phyloP scores from a whole-genome alignment of 2,113 vertebrate species.

The Saccopteryx bilineata region DNA sequence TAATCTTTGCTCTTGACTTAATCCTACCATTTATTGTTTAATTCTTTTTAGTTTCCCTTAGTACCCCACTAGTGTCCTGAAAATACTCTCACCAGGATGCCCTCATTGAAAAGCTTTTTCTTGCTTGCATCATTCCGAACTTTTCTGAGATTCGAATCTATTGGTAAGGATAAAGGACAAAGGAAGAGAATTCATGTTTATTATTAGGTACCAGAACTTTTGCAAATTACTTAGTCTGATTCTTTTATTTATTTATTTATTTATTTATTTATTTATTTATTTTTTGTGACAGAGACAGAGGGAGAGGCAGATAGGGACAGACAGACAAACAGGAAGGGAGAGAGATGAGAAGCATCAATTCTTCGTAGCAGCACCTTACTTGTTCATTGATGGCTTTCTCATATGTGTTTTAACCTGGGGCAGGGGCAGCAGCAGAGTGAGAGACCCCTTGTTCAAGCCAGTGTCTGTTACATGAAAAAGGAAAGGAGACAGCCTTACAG shows the following conservation, averaged over 20 bases:
- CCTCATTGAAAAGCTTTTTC: neutral
- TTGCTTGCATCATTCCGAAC: neutral
- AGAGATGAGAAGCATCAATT: too few relatives aligned
- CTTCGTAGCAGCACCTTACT: too few relatives aligned
- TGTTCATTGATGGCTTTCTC: too few relatives aligned
- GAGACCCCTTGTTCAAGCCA: too few relatives aligned
- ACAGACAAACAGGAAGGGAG: too few relatives aligned
- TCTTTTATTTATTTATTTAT: neutral
- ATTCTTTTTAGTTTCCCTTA: neutral
- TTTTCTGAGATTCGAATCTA: slow-evolving; percentile 27
- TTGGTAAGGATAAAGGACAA: neutral
- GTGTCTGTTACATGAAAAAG: neutral
- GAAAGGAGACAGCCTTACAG: neutral
- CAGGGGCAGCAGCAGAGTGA: too few relatives aligned
- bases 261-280: neutral
- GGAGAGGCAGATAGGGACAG: too few relatives aligned
- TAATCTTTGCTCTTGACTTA: neutral
- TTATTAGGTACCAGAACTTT: neutral
- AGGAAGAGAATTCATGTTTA: neutral
- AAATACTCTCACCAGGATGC: neutral
- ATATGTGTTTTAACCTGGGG: too few relatives aligned
- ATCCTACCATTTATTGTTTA: neutral
- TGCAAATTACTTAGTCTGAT: neutral
- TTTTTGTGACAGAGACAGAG: too few relatives aligned
- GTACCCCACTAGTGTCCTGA: neutral